Conservation (phyloP, 2,888 invertebrate species). For the Acronicta aceris region DNA sequence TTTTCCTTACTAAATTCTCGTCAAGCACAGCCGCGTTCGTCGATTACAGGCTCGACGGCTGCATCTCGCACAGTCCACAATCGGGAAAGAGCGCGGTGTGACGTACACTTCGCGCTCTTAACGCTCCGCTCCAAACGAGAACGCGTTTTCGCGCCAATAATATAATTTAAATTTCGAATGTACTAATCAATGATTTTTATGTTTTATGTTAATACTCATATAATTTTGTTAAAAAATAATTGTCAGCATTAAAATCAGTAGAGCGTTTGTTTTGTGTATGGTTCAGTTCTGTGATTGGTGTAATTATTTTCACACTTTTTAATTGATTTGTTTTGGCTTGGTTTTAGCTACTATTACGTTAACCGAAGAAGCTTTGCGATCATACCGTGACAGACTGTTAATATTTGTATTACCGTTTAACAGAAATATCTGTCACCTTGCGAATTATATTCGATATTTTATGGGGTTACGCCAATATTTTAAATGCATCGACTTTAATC, state of each 20-base stretch:
- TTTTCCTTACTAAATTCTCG: constrained; percentile 50
- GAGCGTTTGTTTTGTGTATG: constrained; percentile 28
- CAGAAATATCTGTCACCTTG: constrained; percentile 1
- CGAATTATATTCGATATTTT: constrained; percentile 5
- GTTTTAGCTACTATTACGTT: constrained; percentile 6
- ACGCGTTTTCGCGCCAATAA: constrained; percentile 66
- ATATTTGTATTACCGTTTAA: constrained; percentile 8
- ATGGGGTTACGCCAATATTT: constrained; percentile 6
- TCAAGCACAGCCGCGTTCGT: constrained; percentile 16
- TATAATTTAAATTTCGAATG: constrained; percentile 53
- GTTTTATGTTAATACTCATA: constrained; percentile 2
- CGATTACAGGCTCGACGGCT: constrained; percentile 25
- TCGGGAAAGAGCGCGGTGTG: constrained; percentile 71
- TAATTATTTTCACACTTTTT: constrained; percentile 23
- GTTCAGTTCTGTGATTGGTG: constrained; percentile 42
- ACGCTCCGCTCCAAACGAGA: too few species aligned
- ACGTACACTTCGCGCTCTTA: constrained; percentile 68
- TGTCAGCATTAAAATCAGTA: constrained; percentile 45
- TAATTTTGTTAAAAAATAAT: constrained; percentile 27
- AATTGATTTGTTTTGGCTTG: constrained; percentile 25
- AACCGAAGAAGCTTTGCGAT: constrained; percentile 25
- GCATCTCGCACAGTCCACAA: constrained; percentile 67
- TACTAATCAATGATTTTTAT: constrained; percentile 12
- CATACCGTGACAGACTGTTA: constrained; percentile 9
- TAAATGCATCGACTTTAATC: constrained; percentile 13